phyloP scores from a whole-genome alignment of 1,140 invertebrate species.

The Brachionus asplanchnoidis region DNA sequence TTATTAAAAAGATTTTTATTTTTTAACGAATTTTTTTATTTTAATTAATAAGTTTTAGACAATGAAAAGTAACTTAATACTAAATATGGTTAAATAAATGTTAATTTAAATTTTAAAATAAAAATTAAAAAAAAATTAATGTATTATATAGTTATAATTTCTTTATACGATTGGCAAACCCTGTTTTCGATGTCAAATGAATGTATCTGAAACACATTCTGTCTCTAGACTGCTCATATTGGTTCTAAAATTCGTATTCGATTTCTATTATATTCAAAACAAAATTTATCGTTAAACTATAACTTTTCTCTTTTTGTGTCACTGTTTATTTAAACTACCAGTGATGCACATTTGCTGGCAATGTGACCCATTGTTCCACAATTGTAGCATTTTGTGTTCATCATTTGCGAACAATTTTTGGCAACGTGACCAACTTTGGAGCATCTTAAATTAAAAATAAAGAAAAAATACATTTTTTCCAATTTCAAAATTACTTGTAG shows the following conservation, averaged over 20 bases:
- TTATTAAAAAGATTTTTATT: not conserved
- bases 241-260: constrained; percentile 4
- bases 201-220: not conserved
- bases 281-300: not conserved
- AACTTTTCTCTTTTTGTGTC: not conserved
- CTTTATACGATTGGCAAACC: not conserved
- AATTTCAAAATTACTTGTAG: constrained; percentile 11
- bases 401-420: constrained; percentile 15
- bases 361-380: constrained; percentile 41
- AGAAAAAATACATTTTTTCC: not conserved
- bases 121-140: not conserved
- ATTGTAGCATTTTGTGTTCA: constrained; percentile 42
- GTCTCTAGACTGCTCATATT: not conserved
- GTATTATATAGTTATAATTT: not conserved
- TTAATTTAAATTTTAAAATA: not conserved
- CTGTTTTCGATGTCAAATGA: not conserved
- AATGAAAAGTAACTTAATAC: not conserved
- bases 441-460: not conserved
- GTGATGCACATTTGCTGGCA: constrained; percentile 34
- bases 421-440: constrained; percentile 10
- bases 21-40: not conserved
- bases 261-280: constrained; percentile 13
- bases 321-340: constrained; percentile 6
- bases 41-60: not conserved
- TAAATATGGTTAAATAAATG: constrained; percentile 5